phyloP scores from a whole-genome alignment of 2,888 invertebrate genomes.

The Ichneumoninae sp. region DNA sequence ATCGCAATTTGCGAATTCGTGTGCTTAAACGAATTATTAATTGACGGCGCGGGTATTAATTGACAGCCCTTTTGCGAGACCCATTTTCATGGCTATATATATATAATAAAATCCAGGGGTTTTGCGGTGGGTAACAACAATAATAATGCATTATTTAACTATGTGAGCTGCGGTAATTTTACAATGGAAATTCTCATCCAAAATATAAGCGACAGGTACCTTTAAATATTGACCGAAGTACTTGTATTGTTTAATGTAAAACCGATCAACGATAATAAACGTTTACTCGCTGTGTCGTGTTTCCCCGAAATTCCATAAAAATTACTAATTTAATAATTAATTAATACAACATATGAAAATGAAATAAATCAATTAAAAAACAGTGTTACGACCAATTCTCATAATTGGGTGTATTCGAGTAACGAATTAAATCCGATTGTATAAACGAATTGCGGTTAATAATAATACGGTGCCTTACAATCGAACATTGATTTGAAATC shows the following conservation, averaged over 20 bases:
- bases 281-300: neutral
- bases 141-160: too few species aligned
- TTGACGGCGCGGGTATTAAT: too few species aligned
- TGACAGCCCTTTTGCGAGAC: too few species aligned
- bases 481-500: too few species aligned
- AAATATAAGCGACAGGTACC: neutral
- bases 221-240: neutral
- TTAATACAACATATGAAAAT: neutral
- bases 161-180: too few species aligned
- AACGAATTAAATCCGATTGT: conserved; percentile 15
- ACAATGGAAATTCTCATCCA: neutral
- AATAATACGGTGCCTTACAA: too few species aligned
- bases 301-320: neutral
- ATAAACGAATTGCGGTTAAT: neutral
- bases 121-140: neutral
- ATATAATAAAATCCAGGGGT: too few species aligned
- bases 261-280: neutral
- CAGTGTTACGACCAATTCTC: neutral
- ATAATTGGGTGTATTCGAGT: neutral
- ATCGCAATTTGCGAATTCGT: too few species aligned
- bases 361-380: neutral
- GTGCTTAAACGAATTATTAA: too few species aligned
- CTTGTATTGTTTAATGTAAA: neutral
- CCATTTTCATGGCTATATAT: too few species aligned
- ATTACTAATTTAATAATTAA: conserved; percentile 2